Evolutionary conservation across 2,797 vertebrate genomes (phyloP).

Genomic region (Mycteria americana): DNA sequence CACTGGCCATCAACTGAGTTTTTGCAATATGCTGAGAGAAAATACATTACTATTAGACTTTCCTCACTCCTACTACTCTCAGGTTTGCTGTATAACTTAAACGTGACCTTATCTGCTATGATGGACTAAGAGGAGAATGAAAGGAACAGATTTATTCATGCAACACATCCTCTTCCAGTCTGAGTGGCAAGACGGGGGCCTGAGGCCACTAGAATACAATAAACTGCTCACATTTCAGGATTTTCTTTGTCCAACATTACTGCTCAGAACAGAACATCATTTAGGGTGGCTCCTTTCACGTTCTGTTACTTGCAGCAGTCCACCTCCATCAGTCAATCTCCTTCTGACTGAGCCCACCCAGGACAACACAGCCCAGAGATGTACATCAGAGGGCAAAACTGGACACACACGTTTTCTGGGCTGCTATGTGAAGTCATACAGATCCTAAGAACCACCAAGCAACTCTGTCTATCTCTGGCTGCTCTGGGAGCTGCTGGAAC

Average conservation of each 20-base stretch:
- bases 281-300: background rate
- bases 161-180: background rate
- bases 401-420: background rate
- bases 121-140: background rate
- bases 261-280: background rate
- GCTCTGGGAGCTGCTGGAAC: background rate
- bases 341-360: background rate
- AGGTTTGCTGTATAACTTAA: background rate
- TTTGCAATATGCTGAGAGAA: conserved; percentile 89
- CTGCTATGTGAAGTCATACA: background rate
- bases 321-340: background rate
- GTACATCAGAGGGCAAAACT: background rate
- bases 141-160: background rate
- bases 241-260: background rate
- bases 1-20: conserved; percentile 97
- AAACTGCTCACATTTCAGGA: background rate
- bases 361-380: background rate
- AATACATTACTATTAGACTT: background rate
- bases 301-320: background rate
- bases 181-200: background rate
- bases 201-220: background rate
- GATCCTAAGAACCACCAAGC: background rate
- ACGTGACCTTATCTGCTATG: background rate
- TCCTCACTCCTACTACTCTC: background rate
- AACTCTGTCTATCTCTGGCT: background rate